Conservation (phyloP, 2,113 vertebrate genomes). For the Pleuronectes platessa region DNA sequence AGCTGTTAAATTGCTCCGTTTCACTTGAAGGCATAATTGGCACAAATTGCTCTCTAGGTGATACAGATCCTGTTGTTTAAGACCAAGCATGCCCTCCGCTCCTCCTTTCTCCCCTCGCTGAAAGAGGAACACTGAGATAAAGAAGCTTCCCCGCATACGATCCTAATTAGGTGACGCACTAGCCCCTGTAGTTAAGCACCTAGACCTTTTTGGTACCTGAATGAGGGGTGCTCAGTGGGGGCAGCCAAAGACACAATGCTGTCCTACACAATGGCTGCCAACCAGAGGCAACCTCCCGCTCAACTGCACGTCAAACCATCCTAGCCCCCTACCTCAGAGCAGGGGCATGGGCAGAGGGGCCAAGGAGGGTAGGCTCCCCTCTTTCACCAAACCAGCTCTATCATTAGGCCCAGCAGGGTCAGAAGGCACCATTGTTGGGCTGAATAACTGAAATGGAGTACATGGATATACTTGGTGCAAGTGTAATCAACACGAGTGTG, state of each 20-base stretch:
- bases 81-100: conserved; percentile 75
- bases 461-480: conserved; percentile 79
- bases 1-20: conserved; percentile 87
- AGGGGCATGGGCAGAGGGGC: conserved; percentile 73
- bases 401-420: conserved; percentile 85
- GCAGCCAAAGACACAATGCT: conserved; percentile 78
- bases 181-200: conserved; percentile 82
- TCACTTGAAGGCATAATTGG: conserved; percentile 87
- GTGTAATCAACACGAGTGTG: conserved; percentile 76
- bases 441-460: conserved; percentile 81
- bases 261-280: conserved; percentile 74
- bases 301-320: conserved; percentile 69
- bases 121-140: conserved; percentile 75
- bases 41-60: conserved; percentile 87
- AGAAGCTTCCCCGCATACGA: conserved; percentile 75
- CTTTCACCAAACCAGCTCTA: conserved; percentile 76
- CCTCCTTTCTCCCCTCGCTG: conserved; percentile 66
- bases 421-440: conserved; percentile 81
- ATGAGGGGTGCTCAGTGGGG: conserved; percentile 80
- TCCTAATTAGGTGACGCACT: conserved; percentile 82
- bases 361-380: conserved; percentile 76
- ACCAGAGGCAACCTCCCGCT: conserved; percentile 70
- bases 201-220: conserved; percentile 82
- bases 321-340: conserved; percentile 67
- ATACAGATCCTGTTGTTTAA: conserved; percentile 88